Percentiles rank a stretch among this genome's conserved stretches.
Evolutionary conservation across 2,797 vertebrate species (phyloP).

Genomic region (Mycteria americana): DNA sequence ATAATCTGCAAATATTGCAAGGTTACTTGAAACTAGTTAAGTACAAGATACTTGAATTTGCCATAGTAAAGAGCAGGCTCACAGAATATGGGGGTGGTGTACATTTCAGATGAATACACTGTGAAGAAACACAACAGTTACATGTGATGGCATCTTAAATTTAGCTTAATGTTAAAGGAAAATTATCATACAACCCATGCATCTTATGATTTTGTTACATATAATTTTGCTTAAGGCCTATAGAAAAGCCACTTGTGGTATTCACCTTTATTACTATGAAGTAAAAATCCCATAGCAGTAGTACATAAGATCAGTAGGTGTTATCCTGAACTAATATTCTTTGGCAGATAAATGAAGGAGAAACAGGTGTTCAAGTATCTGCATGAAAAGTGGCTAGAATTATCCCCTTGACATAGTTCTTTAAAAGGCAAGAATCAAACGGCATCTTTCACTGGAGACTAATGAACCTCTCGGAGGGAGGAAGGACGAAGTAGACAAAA

Average conservation of each 20-base stretch:
- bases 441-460: constrained; percentile 6
- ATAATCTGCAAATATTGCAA: constrained; percentile 54
- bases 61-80: not conserved
- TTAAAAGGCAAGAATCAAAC: constrained; percentile 33
- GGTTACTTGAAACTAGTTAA: constrained; percentile 36
- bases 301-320: constrained; percentile 16
- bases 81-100: not conserved
- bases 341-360: constrained; percentile 26
- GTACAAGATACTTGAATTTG: not conserved
- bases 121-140: not conserved
- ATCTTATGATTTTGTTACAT: not conserved
- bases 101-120: not conserved
- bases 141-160: not conserved
- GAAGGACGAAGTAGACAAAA: not conserved
- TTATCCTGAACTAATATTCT: constrained; percentile 23
- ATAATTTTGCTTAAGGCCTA: not conserved
- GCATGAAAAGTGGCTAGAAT: constrained; percentile 1
- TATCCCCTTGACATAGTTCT: not conserved
- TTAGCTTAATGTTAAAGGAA: not conserved
- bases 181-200: not conserved
- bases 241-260: not conserved
- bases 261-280: not conserved
- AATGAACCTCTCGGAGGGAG: not conserved
- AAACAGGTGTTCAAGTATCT: constrained; percentile 43
- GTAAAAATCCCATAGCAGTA: not conserved